A percentile compares a stretch with the other conserved stretches of the same genome.
Evolutionary conservation across 92 coral and sea anemone genomes (phyloP).

Genomic region (Bergia sp.): DNA sequence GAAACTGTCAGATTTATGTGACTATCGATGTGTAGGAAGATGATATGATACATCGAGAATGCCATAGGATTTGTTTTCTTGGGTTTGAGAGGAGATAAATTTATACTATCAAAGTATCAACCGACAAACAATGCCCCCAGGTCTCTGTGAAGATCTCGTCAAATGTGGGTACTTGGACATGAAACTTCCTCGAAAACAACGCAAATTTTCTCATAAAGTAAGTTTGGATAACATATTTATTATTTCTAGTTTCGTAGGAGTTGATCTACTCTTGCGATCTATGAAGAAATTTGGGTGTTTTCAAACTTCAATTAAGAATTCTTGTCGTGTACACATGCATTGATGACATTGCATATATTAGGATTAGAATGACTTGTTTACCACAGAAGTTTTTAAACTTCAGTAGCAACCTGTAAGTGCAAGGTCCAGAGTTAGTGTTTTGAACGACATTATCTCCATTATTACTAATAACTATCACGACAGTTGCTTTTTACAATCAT

Average conservation of each 20-base stretch:
- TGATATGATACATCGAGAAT: background rate
- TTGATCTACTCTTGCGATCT: background rate
- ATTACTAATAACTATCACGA: background rate
- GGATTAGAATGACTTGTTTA: conserved; percentile 30
- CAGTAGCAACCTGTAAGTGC: background rate
- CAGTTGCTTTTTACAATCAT: background rate
- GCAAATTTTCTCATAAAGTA: conserved; percentile 90
- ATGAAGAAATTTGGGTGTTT: conserved; percentile 37
- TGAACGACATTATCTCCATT: background rate
- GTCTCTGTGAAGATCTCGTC: conserved; percentile 81
- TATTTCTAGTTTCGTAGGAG: background rate
- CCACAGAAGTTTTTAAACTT: conserved; percentile 45
- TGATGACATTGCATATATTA: conserved; percentile 45
- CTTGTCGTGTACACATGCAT: conserved; percentile 50
- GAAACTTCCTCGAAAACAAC: conserved; percentile 96
- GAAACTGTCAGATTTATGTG: background rate
- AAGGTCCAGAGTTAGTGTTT: background rate
- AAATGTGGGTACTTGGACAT: conserved; percentile 96
- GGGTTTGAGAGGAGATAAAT: conserved; percentile 20
- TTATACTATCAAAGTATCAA: conserved; percentile 20
- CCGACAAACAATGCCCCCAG: conserved; percentile 44
- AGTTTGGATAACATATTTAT: conserved; percentile 20
- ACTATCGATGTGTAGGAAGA: background rate
- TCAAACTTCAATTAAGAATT: conserved; percentile 40
- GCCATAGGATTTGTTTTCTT: background rate